Evolutionary conservation across 2,888 invertebrate species (phyloP).

Genomic region (Girardia tigrina): DNA sequence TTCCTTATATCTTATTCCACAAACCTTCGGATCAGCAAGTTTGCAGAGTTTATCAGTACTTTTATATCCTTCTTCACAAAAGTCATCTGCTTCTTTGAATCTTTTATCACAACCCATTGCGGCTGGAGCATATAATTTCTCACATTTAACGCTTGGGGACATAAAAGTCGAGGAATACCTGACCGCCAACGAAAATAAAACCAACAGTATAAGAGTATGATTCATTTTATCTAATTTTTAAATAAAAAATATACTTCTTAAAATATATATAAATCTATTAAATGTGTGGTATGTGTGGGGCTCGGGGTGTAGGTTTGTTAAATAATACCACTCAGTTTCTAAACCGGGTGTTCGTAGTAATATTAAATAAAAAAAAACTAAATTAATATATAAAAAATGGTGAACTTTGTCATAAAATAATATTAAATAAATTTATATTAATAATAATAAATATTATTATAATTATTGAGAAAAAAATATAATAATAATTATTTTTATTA

Average conservation of each 20-base stretch:
- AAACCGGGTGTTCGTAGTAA: too few species aligned
- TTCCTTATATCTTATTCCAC: neutral
- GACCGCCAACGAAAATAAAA: neutral
- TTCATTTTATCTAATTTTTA: neutral
- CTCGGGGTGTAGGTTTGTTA: too few species aligned
- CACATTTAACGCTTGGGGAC: neutral
- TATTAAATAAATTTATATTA: too few species aligned
- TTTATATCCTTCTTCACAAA: neutral
- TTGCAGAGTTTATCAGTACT: neutral
- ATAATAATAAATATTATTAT: too few species aligned
- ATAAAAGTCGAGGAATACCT: neutral
- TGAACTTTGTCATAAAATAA: too few species aligned
- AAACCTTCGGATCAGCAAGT: neutral
- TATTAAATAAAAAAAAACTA: too few species aligned
- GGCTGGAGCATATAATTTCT: neutral
- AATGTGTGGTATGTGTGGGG: neutral
- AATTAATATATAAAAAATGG: too few species aligned
- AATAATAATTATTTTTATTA: too few species aligned
- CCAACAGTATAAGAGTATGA: neutral
- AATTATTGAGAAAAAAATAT: too few species aligned
- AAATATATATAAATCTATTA: neutral
- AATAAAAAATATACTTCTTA: neutral
- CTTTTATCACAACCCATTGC: neutral
- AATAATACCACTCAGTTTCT: too few species aligned
- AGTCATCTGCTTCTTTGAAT: neutral